phyloP scores from a whole-genome alignment of 2,888 invertebrate genomes.

The Elysia crispata region DNA sequence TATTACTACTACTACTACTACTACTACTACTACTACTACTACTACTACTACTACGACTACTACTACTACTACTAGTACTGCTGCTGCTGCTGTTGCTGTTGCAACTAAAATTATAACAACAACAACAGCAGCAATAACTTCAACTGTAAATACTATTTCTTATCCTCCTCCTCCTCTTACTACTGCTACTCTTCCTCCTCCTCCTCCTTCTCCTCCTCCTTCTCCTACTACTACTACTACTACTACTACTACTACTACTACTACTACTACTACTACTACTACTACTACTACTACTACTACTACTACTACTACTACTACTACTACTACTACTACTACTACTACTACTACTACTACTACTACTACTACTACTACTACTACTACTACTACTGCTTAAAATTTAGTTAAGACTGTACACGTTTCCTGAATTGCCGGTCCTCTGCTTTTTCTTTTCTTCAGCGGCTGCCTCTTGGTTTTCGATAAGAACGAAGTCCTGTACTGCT shows the following conservation, averaged over 20 bases:
- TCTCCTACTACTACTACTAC: too few species aligned
- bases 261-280: slow-evolving; percentile 20
- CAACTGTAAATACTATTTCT: not conserved
- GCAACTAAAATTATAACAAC: too few species aligned
- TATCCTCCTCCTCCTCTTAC: not conserved
- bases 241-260: not conserved
- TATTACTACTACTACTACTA: not conserved
- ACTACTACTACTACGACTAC: too few species aligned
- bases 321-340: not conserved
- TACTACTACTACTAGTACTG: too few species aligned
- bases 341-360: slow-evolving; percentile 54
- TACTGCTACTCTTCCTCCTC: too few species aligned
- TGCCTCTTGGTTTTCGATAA: too few species aligned
- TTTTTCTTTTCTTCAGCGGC: too few species aligned
- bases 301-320: not conserved
- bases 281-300: not conserved
- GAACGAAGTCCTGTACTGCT: not conserved
- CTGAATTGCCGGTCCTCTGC: too few species aligned
- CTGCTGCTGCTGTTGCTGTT: not conserved
- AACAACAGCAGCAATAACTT: not conserved
- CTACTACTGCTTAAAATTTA: too few species aligned
- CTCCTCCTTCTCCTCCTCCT: too few species aligned
- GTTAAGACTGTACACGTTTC: too few species aligned
- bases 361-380: too few species aligned
- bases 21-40: not conserved